phyloP scores from a whole-genome alignment of 2,113 vertebrate genomes.

The Notarius lentiginosus region DNA sequence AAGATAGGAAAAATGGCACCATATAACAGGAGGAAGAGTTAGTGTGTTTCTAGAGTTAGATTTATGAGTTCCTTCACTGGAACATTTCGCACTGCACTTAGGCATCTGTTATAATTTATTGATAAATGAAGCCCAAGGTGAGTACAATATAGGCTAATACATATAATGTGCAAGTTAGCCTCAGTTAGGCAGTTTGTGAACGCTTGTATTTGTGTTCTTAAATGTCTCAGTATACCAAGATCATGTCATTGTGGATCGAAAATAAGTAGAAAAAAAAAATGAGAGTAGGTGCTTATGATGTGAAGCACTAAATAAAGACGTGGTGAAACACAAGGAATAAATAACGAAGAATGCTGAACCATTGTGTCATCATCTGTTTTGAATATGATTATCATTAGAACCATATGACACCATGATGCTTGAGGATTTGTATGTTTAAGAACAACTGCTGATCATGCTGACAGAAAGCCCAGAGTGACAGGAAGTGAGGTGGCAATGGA shows the following conservation, averaged over 20 bases:
- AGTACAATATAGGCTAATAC: background rate
- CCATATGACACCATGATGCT: background rate
- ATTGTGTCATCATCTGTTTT: background rate
- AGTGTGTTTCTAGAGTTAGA: background rate
- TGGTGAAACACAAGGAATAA: background rate
- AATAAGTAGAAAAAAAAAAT: background rate
- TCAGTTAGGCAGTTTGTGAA: background rate
- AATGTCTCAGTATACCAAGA: no score
- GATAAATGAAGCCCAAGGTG: background rate
- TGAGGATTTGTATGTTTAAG: background rate
- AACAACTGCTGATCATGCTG: constrained; percentile 54
- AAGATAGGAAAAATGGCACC: background rate
- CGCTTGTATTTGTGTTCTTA: background rate
- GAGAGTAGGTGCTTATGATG: background rate
- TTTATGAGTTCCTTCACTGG: background rate
- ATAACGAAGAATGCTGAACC: background rate
- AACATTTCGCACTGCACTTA: background rate
- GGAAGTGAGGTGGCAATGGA: constrained; percentile 68
- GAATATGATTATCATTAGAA: background rate
- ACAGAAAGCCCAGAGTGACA: constrained; percentile 65
- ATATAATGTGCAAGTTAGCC: background rate
- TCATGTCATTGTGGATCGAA: background rate
- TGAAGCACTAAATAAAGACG: background rate
- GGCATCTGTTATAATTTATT: background rate
- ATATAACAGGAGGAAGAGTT: background rate